Base-by-base conservation (phyloP, 2,113 vertebrate genomes). In the Oophaga pumilio region DNA sequence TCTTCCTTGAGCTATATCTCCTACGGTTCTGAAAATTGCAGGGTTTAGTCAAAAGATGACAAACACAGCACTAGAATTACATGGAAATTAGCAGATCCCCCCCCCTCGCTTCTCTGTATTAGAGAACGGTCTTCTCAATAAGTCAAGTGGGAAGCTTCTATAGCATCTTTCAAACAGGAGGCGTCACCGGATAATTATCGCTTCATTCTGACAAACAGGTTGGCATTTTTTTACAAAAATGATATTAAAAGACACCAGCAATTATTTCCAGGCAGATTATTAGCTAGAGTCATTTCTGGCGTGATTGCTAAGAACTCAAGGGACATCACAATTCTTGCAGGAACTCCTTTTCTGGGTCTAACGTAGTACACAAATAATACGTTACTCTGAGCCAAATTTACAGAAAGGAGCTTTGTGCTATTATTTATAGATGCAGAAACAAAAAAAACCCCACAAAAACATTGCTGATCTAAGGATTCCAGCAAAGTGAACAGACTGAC, bases 181-280 rank as follows among this genome's bases (percentile, higher is more conserved):
- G 89, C 91, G 91, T 84, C 84, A 89, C 91, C 89, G 77, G 92
- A 90, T 92, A 94, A 95, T 94, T 95, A 94, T 91, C 90, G 87
- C 92, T 93, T 93, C 94, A 90, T 92, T 92, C 79, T 3, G 74
- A 90, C n/a, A 13, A 91, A 90, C 91, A 90, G 91, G 91, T 91
- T 93, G 93, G 93, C 94, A 93, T 92, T 93, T 87, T 87, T 90
- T 92, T 90, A 93, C 90, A 92, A 92, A 93, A 92, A 92, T 89
- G 86, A 93, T 91, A 89, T 91, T 92, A 92, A 94, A 92, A 95
- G 93, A 94, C 92, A 95, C 94, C 90, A 90, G 93, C 92, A 95
- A 95, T 95, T 95, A 95, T 91, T 86, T 89, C 89, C 91, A 90
- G 90, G 49, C 91, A 92, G 91, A 94, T 94, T 92, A 93, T 0